Conservation (phyloP, 1,140 invertebrate species). For the Nymphalis io region DNA sequence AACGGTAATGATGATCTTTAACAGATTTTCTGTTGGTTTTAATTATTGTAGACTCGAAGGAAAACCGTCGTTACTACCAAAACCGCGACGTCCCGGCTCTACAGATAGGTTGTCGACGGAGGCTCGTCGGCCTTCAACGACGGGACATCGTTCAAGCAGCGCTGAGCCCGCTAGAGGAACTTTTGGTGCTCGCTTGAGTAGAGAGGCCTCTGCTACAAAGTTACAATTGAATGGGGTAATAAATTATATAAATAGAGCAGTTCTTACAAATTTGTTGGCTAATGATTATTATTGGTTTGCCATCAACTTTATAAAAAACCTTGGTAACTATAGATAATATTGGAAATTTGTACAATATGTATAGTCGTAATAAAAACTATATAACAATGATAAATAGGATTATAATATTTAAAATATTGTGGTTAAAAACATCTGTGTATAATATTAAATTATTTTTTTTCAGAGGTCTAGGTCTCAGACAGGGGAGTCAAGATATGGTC, state of each 20-base stretch:
- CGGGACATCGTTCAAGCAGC: constrained; percentile 59
- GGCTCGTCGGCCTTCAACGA: constrained; percentile 50
- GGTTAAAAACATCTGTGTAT: not conserved
- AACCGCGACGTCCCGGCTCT: constrained; percentile 57
- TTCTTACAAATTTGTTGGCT: no score
- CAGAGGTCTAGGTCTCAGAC: constrained; percentile 68
- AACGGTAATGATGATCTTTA: no score
- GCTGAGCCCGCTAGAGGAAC: constrained; percentile 59
- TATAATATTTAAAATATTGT: not conserved
- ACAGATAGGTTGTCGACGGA: constrained; percentile 63
- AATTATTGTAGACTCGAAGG: constrained; percentile 49
- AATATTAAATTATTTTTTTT: constrained; percentile 30
- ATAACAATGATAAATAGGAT: not conserved
- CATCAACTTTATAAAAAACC: no score
- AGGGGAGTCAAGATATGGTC: constrained; percentile 53
- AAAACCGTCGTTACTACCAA: constrained; percentile 62
- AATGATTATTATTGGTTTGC: no score
- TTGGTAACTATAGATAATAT: no score
- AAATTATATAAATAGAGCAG: no score
- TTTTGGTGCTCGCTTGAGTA: constrained; percentile 51
- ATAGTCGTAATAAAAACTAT: no score
- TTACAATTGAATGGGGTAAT: constrained; percentile 57
- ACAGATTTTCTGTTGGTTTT: not conserved
- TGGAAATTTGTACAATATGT: no score
- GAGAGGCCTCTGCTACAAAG: constrained; percentile 67